Conservation (phyloP, 1,140 invertebrate species). For the Pseudomyrmex dendroicus region DNA sequence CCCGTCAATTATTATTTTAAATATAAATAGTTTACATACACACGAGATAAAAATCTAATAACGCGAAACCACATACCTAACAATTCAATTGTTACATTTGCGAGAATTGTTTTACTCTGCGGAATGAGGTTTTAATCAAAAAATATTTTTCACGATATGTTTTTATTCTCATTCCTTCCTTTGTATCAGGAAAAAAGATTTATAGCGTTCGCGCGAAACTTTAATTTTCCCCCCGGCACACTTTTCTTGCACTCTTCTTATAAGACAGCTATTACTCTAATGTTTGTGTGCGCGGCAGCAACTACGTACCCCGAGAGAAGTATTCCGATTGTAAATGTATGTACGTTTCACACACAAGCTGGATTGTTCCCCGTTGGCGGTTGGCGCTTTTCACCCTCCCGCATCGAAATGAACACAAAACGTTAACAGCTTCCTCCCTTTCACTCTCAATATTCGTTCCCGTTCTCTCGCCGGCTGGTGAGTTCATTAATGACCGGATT, state of each 20-base stretch:
- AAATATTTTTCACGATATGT: neutral
- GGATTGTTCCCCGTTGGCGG: slow-evolving; percentile 33
- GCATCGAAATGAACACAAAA: slow-evolving; percentile 47
- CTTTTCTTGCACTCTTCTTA: neutral
- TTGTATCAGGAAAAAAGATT: neutral
- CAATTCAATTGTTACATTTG: too few relatives aligned
- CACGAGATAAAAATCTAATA: too few relatives aligned
- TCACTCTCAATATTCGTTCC: slow-evolving; percentile 51
- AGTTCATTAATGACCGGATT: slow-evolving; percentile 62
- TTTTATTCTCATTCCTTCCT: neutral
- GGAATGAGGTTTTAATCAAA: neutral
- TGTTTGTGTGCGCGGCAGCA: neutral
- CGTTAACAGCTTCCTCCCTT: slow-evolving; percentile 63
- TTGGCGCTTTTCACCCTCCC: slow-evolving; percentile 36
- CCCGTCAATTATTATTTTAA: too few relatives aligned
- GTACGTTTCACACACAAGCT: slow-evolving; percentile 23
- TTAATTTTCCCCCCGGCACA: neutral
- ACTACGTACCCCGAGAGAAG: slow-evolving; percentile 1
- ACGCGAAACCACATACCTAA: too few relatives aligned
- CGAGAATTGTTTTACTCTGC: too few relatives aligned
- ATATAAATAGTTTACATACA: too few relatives aligned
- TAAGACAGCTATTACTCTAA: neutral
- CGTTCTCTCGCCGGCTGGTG: slow-evolving; percentile 44
- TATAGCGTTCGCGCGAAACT: neutral
- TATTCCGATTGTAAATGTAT: slow-evolving; percentile 15